Evolutionary conservation across 2,888 invertebrate species (phyloP), one percentile per base, ranked within the genome.

Genomic region (Pyrochroa serraticornis): DNA sequence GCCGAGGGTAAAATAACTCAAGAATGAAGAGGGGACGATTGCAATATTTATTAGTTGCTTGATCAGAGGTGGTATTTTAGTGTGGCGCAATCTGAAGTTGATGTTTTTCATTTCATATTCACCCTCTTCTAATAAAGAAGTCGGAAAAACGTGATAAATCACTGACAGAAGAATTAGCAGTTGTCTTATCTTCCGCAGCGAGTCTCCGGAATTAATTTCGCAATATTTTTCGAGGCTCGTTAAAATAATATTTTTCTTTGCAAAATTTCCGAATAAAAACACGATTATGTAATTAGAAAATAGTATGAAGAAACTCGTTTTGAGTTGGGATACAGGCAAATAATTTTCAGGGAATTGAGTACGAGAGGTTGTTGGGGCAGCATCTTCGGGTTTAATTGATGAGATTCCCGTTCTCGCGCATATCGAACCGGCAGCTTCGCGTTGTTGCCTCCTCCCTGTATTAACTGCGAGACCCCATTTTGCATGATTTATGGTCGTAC

Each of bases 401-500:
- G 68, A 60, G 59, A 63, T 69, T 66, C 64, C 65, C 64, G 79
- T 64, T 57, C 63, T 62, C 61, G 64, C 61, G 61, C 61, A 70
- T 70, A 71, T 71, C 68, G 71, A 70, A 63, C 67, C 50, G 77
- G 52, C 63, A 46, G 55, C 50, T 50, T 60, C 57, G 57, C 44
- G 47, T 32, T 33, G 58, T 44, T 63, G 69, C 71, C 73, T 70
- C 68, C 71, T 68, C 72, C 73, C 71, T 75, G 77, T 75, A 79
- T 78, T 79, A 79, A 79, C 78, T 77, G 74, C 72, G 69, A 76
- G 73, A 77, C 76, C 77, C 76, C 71, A 78, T 77, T 77, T 66
- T 75, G 71, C 75, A 82, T 86, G 85, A 86, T 86, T 86, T 86
- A 86, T 85, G 80, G 82, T 80, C 80, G 82, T 85, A 84, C 83